Evolutionary conservation across 2,797 vertebrate genomes (phyloP).

Genomic region (Pagetopsis macropterus): DNA sequence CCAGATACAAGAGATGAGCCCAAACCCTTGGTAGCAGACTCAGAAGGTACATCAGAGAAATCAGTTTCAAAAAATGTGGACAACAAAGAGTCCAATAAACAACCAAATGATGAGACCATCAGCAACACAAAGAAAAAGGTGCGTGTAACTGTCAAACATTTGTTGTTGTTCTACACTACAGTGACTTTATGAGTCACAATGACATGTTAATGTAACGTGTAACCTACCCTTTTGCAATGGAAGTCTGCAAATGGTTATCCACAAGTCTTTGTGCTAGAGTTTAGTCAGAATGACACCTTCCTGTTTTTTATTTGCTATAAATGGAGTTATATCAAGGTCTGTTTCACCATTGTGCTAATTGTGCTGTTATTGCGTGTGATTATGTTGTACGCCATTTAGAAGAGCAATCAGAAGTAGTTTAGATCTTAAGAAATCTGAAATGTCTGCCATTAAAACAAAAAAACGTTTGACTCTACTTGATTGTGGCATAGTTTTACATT

Average conservation of each 20-base stretch:
- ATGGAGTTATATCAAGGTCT: background rate
- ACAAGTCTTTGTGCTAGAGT: background rate
- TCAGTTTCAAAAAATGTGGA: background rate
- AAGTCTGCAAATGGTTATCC: background rate
- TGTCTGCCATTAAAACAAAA: background rate
- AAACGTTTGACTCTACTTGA: background rate
- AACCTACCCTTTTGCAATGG: background rate
- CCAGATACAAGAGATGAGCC: slow-evolving; percentile 41
- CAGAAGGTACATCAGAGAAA: slow-evolving; percentile 30
- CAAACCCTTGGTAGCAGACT: slow-evolving; percentile 36
- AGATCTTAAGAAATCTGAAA: background rate
- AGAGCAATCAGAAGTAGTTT: background rate
- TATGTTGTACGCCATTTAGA: background rate
- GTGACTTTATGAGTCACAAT: no score
- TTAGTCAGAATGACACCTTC: background rate
- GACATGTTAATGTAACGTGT: background rate
- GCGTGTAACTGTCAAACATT: background rate
- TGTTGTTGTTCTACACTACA: background rate
- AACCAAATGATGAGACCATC: slow-evolving; percentile 61
- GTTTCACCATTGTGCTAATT: background rate
- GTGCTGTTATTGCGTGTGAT: background rate
- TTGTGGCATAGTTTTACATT: background rate
- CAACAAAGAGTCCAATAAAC: slow-evolving; percentile 50
- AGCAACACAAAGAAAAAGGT: slow-evolving; percentile 67
- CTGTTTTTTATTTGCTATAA: background rate